phyloP scores from a whole-genome alignment of 2,888 invertebrate genomes.

The Diarsia mendica region DNA sequence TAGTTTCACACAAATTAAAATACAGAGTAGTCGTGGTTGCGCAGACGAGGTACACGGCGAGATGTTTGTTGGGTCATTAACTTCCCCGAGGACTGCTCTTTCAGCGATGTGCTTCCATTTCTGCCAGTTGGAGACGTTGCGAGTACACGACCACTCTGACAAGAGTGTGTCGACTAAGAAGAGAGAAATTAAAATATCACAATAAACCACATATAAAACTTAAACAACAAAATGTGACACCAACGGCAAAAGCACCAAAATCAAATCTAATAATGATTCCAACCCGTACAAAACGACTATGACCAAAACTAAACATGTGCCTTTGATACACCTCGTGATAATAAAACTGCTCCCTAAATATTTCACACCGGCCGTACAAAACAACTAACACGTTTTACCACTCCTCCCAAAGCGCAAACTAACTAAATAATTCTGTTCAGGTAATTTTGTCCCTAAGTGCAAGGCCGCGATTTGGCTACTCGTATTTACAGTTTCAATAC shows the following conservation, averaged over 20 bases:
- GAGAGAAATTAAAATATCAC: not conserved
- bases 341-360: constrained; percentile 46
- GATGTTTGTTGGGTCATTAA: too few species aligned
- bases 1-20: not conserved
- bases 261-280: not conserved
- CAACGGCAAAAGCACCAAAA: constrained; percentile 2
- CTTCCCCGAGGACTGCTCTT: too few species aligned
- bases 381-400: constrained; percentile 48
- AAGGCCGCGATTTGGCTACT: constrained; percentile 17
- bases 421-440: constrained; percentile 36
- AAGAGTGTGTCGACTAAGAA: too few species aligned
- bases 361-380: constrained; percentile 19
- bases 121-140: too few species aligned
- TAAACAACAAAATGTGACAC: too few species aligned
- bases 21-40: too few species aligned
- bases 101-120: too few species aligned
- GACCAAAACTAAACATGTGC: not conserved
- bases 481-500: constrained; percentile 1
- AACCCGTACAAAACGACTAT: not conserved
- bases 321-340: constrained; percentile 29
- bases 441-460: constrained; percentile 19
- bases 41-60: too few species aligned
- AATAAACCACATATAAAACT: not conserved
- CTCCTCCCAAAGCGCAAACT: constrained; percentile 34
- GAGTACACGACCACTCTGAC: too few species aligned